phyloP scores from a whole-genome alignment of 2,888 invertebrate genomes.

The Acleris holmiana region DNA sequence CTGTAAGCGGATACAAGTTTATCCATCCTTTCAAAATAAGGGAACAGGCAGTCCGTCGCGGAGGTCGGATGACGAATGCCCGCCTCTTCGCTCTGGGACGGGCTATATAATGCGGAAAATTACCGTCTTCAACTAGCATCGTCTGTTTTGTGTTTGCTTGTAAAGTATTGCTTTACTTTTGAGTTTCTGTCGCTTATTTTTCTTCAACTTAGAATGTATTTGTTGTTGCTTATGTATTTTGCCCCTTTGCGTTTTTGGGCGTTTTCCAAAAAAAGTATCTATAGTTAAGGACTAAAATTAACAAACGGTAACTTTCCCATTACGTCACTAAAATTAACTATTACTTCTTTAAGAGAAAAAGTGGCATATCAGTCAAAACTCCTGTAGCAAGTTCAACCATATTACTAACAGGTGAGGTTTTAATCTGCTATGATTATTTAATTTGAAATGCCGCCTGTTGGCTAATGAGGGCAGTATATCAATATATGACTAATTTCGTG shows the following conservation, averaged over 20 bases:
- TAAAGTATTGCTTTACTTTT: constrained; percentile 20
- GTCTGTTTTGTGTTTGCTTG: constrained; percentile 56
- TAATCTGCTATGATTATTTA: no score
- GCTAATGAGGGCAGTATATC: no score
- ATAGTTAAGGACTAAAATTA: no score
- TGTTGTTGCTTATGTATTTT: neutral
- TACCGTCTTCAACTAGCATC: constrained; percentile 73
- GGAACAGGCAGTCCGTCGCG: constrained; percentile 58
- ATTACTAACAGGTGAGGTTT: no score
- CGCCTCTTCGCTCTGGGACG: constrained; percentile 66
- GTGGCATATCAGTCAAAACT: no score
- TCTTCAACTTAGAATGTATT: neutral
- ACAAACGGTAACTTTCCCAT: no score
- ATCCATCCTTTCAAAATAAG: constrained; percentile 71
- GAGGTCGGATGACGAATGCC: constrained; percentile 74
- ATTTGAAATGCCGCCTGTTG: no score
- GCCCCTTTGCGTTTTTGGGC: neutral
- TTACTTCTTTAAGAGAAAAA: no score
- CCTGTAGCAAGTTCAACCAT: no score
- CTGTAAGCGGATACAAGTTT: constrained; percentile 71
- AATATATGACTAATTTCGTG: no score
- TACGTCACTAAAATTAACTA: no score
- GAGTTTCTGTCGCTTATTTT: constrained; percentile 7
- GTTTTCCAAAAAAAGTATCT: no score
- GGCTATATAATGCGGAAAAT: constrained; percentile 81